Evolutionary conservation across 2,888 invertebrate genomes (phyloP).

Genomic region (Thymelicus acteon): DNA sequence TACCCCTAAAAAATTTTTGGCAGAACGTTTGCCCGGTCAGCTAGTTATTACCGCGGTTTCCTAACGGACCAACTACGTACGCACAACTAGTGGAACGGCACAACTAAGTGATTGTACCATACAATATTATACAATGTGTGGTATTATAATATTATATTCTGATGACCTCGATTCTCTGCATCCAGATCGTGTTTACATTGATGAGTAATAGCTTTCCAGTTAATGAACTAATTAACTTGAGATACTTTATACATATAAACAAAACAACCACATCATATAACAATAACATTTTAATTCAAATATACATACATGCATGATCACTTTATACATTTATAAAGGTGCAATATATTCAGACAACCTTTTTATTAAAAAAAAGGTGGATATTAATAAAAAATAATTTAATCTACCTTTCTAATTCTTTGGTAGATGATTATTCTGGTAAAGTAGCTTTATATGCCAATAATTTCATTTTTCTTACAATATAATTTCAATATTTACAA

Average conservation of each 20-base stretch:
- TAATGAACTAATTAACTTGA: slow-evolving; percentile 2
- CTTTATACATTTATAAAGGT: slow-evolving; percentile 30
- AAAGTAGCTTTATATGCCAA: not conserved
- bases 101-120: too few relatives aligned
- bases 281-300: too few relatives aligned
- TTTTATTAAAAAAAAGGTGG: not conserved
- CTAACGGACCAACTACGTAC: too few relatives aligned
- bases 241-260: not conserved
- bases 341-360: slow-evolving; percentile 22
- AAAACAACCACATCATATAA: slow-evolving; percentile 16
- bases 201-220: slow-evolving; percentile 7
- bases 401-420: slow-evolving; percentile 27
- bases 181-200: not conserved
- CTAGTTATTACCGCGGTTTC: too few relatives aligned
- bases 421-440: slow-evolving; percentile 22
- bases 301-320: slow-evolving; percentile 34
- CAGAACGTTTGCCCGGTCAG: too few relatives aligned
- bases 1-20: too few relatives aligned
- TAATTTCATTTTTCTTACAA: slow-evolving; percentile 19
- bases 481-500: slow-evolving; percentile 1
- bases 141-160: too few relatives aligned
- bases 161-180: not conserved
- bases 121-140: too few relatives aligned
- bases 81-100: too few relatives aligned
- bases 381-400: not conserved